Conservation (phyloP, 1,140 invertebrate genomes). For the Acyrthosiphon pisum region DNA sequence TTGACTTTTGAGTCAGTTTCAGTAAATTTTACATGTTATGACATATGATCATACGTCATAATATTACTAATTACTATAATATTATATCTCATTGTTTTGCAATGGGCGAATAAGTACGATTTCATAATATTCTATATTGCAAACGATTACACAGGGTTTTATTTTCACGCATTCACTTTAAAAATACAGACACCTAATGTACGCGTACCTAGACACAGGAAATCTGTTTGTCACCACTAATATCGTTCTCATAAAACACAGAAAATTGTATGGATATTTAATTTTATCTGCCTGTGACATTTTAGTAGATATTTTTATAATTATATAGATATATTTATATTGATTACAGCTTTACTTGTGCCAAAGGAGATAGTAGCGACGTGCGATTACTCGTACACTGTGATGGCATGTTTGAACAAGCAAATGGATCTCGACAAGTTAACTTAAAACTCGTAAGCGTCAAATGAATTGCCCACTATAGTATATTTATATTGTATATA, state of each 20-base stretch:
- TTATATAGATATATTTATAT: background rate
- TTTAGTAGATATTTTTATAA: background rate
- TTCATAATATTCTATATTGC: background rate
- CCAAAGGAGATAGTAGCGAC: background rate
- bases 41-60: no score
- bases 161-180: no score
- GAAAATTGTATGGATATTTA: no score
- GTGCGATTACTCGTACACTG: constrained; percentile 36
- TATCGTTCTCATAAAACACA: no score
- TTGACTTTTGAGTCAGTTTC: no score
- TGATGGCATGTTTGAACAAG: constrained; percentile 50
- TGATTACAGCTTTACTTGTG: background rate
- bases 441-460: background rate
- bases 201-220: no score
- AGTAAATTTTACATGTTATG: no score
- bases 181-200: no score
- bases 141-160: background rate
- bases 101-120: background rate
- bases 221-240: no score
- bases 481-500: no score
- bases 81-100: background rate
- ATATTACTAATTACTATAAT: no score
- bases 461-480: background rate
- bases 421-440: background rate
- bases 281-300: no score